phyloP scores from a whole-genome alignment of 1,140 invertebrate genomes.

The Halictus rubicundus region DNA sequence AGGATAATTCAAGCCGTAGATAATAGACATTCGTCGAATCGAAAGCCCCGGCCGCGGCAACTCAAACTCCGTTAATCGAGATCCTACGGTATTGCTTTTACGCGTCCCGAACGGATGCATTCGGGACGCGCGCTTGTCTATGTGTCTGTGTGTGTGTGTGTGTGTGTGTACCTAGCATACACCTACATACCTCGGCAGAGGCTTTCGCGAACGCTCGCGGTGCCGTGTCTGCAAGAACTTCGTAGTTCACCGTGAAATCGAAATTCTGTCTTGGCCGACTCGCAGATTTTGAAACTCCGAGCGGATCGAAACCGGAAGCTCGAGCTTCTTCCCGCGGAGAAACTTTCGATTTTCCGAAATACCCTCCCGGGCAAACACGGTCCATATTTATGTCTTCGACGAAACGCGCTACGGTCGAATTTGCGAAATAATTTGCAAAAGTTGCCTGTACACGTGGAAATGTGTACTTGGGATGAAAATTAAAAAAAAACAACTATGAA shows the following conservation, averaged over 20 bases:
- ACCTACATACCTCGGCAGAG: not conserved
- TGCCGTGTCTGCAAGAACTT: constrained; percentile 8
- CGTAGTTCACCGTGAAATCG: constrained; percentile 7
- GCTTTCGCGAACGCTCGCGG: not conserved
- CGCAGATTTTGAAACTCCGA: constrained; percentile 2
- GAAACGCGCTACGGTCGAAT: too few species aligned
- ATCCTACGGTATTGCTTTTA: constrained; percentile 7
- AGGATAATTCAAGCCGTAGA: constrained; percentile 23
- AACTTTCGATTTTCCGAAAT: too few species aligned
- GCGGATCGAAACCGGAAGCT: too few species aligned
- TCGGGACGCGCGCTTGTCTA: not conserved
- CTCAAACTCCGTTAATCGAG: constrained; percentile 15
- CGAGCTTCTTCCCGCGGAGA: too few species aligned
- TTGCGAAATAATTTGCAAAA: too few species aligned
- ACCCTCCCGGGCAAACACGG: too few species aligned
- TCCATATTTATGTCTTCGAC: too few species aligned
- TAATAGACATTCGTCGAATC: constrained; percentile 30
- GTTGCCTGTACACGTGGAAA: too few species aligned
- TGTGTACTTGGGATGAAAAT: too few species aligned
- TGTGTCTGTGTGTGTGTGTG: too few species aligned
- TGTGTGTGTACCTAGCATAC: not conserved
- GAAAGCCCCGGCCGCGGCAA: not conserved
- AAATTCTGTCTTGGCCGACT: constrained; percentile 10
- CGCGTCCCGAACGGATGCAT: not conserved
- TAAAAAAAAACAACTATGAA: too few species aligned